These are phyloP conservation scores for Scyliorhinus canicula DNA, from an alignment of 2,797 vertebrate genomes.

Conservation along the genomic window DNA sequence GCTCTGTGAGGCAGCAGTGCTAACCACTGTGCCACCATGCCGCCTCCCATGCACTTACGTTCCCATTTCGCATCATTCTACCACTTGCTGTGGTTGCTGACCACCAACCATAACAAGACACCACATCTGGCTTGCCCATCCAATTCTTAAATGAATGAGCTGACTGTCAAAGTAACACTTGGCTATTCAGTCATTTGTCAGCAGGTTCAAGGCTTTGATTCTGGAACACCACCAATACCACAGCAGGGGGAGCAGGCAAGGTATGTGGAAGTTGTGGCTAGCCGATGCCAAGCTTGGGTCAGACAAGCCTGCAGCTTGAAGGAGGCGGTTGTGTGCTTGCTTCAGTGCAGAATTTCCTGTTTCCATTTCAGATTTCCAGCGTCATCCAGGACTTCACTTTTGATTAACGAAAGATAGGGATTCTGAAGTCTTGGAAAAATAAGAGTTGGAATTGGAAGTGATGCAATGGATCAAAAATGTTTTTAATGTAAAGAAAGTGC, in stretches of 20 bases:
- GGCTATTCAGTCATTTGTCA: background rate
- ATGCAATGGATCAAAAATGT: background rate
- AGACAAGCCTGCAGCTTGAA: background rate
- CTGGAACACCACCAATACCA: background rate
- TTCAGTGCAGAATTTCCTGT: background rate
- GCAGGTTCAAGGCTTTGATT: background rate
- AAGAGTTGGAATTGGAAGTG: background rate
- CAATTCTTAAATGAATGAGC: background rate
- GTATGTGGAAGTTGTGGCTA: background rate
- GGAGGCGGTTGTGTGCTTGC: background rate
- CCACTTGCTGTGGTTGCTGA: background rate
- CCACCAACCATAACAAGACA: no score
- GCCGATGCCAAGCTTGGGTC: background rate
- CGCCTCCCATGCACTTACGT: background rate
- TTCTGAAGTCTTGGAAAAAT: background rate
- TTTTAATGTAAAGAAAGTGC: background rate
- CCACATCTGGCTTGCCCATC: background rate
- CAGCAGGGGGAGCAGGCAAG: background rate
- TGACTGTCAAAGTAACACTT: background rate
- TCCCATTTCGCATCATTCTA: background rate
- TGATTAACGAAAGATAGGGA: background rate
- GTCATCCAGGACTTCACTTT: background rate
- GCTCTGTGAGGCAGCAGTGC: no score
- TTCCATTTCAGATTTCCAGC: background rate
- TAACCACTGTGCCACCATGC: no score